Percentiles rank a stretch among this genome's conserved stretches.
Evolutionary conservation across 2,888 invertebrate genomes (phyloP).

Genomic region (Entomobrya multifasciata): DNA sequence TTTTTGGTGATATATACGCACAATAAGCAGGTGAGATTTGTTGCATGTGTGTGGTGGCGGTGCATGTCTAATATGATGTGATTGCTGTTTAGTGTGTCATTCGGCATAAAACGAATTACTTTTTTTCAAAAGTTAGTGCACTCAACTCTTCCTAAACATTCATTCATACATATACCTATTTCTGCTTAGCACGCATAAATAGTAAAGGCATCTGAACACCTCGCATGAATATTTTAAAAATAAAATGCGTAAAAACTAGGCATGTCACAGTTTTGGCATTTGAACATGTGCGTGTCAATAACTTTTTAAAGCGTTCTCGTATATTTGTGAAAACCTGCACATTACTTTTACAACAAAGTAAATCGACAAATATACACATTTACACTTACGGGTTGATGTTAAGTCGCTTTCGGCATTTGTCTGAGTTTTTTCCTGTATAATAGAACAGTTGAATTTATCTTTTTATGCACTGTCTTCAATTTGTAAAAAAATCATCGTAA

Average conservation of each 20-base stretch:
- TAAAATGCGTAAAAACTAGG: slow-evolving; percentile 68
- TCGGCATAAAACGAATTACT: slow-evolving; percentile 9
- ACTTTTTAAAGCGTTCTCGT: slow-evolving; percentile 44
- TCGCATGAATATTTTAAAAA: slow-evolving; percentile 14
- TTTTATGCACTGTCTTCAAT: background rate
- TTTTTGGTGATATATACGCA: background rate
- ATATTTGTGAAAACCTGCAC: background rate
- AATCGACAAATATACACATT: background rate
- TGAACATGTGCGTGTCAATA: slow-evolving; percentile 62
- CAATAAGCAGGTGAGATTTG: background rate
- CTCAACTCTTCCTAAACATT: too few species aligned
- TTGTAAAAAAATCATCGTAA: background rate
- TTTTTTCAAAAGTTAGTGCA: too few species aligned
- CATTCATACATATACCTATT: background rate
- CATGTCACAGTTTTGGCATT: slow-evolving; percentile 63
- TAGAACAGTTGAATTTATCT: too few species aligned
- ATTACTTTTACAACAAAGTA: background rate
- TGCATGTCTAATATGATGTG: too few species aligned
- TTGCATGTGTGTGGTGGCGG: too few species aligned
- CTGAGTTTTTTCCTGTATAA: too few species aligned
- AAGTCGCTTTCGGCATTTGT: slow-evolving; percentile 30
- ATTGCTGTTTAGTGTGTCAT: background rate
- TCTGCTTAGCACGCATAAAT: background rate
- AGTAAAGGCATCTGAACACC: background rate
- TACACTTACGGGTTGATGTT: too few species aligned